These are phyloP conservation scores for Theretra japonica DNA, from an alignment of 2,888 invertebrate species.

Conservation along the genomic window DNA sequence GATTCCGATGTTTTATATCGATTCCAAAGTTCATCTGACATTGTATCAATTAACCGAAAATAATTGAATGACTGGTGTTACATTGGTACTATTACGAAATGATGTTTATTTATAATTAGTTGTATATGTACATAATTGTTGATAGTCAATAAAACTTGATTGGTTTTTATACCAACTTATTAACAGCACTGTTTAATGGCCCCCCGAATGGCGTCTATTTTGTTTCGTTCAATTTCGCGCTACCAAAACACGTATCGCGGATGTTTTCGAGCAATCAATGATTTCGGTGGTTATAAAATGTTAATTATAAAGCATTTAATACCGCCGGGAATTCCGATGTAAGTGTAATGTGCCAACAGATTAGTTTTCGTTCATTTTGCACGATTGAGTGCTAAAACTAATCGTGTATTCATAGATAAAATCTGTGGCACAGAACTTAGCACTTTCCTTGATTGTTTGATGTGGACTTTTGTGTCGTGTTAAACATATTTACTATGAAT, in stretches of 20 bases:
- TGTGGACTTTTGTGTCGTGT: background rate
- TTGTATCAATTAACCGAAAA: slow-evolving; percentile 47
- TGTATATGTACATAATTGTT: slow-evolving; percentile 38
- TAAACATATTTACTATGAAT: background rate
- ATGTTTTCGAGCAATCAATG: slow-evolving; percentile 27
- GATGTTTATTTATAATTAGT: slow-evolving; percentile 55
- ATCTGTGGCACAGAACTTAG: background rate
- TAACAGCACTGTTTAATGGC: slow-evolving; percentile 43
- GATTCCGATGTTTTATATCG: slow-evolving; percentile 30
- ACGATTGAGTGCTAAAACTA: background rate
- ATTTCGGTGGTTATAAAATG: slow-evolving; percentile 19
- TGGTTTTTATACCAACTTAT: slow-evolving; percentile 49
- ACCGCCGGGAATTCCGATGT: slow-evolving; percentile 16
- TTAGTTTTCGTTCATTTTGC: slow-evolving; percentile 20
- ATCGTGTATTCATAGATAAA: background rate
- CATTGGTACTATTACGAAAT: slow-evolving; percentile 45
- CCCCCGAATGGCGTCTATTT: slow-evolving; percentile 42
- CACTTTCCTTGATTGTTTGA: background rate
- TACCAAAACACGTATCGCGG: slow-evolving; percentile 28
- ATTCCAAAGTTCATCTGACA: slow-evolving; percentile 36
- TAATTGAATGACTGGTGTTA: slow-evolving; percentile 50
- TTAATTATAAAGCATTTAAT: slow-evolving; percentile 22
- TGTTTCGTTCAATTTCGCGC: slow-evolving; percentile 33
- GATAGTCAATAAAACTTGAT: slow-evolving; percentile 52
- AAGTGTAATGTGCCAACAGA: slow-evolving; percentile 21